Base-by-base conservation (phyloP, 2,797 vertebrate species). In the Dermochelys coriacea region DNA sequence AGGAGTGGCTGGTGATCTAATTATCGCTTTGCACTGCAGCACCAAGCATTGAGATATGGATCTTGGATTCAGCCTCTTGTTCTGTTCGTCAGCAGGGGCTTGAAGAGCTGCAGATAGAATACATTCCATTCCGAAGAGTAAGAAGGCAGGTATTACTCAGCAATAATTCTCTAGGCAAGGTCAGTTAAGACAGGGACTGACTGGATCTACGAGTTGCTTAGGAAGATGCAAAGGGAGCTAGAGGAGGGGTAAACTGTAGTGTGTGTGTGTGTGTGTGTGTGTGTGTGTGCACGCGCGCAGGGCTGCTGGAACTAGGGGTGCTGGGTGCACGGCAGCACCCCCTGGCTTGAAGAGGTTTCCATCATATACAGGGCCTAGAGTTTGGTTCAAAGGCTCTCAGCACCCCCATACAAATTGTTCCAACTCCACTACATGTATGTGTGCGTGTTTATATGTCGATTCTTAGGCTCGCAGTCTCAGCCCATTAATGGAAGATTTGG, bases 401-500 rank as follows among this genome's bases (percentile, higher is more conserved):
- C 59, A 34, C 31, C 31, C 59, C 14, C 31, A 16, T 8, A 61
- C 14, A 34, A 34, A 61, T 14, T 34, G 12, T 61, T 61, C 12
- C 31, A 61, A 61, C 6, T 31, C 31, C 31, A 61, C 14, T 34
- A 61, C 14, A 4, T 34, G 59, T 7, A 34, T 34, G 12, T 59
- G 27, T 29, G 57, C 27, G 94, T 68, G 80, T 84, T 94, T 80
- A 54, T 94, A 90, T 8, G 57, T 96, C 93, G 95, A 90, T 57
- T 78, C 85, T 95, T 77, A 80, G 88, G 80, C 75, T 85, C 91
- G 80, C 92, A 80, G 74, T 84, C 88, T 23, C 29, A 11, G 84
- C 51, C 84, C 90, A 90, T 68, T 82, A 84, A 93, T 87, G 92
- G 93, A 95, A 95, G 96, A 97, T 97, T 93, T 96, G 93, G 95